These are phyloP conservation scores for Caenorhabditis sp. DNA, from an alignment of 2,888 invertebrate species.

Conservation along the genomic window DNA sequence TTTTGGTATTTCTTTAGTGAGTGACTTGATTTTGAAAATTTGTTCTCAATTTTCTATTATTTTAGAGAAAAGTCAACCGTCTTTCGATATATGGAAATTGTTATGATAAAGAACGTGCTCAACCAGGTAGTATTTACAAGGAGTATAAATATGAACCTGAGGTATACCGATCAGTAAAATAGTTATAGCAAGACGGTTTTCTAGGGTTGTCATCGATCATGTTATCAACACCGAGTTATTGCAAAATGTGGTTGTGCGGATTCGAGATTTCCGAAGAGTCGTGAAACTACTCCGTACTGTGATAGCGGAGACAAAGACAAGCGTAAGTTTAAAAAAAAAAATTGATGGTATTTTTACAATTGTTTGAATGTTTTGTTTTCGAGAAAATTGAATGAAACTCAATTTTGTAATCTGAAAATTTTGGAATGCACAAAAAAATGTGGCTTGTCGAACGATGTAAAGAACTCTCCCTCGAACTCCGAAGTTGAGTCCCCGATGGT, in stretches of 20 bases:
- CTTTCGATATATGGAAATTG: constrained; percentile 48
- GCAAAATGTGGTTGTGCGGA: constrained; percentile 65
- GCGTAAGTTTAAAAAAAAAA: constrained; percentile 19
- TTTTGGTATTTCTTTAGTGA: constrained; percentile 64
- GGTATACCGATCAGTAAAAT: constrained; percentile 20
- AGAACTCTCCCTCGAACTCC: too few relatives aligned
- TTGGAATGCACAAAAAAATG: too few relatives aligned
- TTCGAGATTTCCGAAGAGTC: constrained; percentile 63
- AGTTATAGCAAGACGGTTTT: neutral
- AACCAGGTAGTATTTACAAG: constrained; percentile 61
- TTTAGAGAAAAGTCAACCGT: constrained; percentile 61
- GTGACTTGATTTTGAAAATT: neutral
- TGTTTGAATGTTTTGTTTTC: too few relatives aligned
- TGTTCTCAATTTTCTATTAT: neutral
- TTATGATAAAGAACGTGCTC: constrained; percentile 41
- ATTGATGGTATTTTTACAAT: too few relatives aligned
- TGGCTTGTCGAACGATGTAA: too few relatives aligned
- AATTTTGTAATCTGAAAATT: too few relatives aligned
- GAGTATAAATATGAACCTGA: constrained; percentile 68
- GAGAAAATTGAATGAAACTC: too few relatives aligned
- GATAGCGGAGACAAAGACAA: constrained; percentile 33
- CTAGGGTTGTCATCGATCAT: constrained; percentile 68
- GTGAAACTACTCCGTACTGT: constrained; percentile 28
- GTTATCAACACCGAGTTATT: constrained; percentile 66
- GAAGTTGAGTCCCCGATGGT: too few relatives aligned